Evolutionary conservation across 2,888 invertebrate species (phyloP), one percentile per base, ranked within the genome.

Genomic region (Drosophila mayaguana): DNA sequence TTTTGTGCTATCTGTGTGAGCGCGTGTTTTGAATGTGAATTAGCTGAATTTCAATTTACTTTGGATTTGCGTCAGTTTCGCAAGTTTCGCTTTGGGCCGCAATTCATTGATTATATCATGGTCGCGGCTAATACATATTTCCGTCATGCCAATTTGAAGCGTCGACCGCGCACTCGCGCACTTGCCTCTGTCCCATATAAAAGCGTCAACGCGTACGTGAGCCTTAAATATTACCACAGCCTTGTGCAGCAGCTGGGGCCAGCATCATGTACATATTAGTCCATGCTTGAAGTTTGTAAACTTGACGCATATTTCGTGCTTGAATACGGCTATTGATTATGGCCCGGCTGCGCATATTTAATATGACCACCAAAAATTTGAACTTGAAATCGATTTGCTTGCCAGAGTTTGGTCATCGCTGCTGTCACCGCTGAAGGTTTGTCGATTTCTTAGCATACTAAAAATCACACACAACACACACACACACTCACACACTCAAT

Each of bases 361-460:
- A 71, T 66, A 63, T 72, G 88, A 55, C 64, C 72, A 78, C 64
- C 68, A 83, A 75, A 74, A 60, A 54, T 75, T 76, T 87, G 86
- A 87, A 87, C 86, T 87, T 87, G 89, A 90, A 90, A 78, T 89
- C 76, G 79, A 81, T 89, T 86, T 78, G 70, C 61, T 73, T 68
- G 68, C 53, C 68, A 63, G 71, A 20, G 53, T 72, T 84, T 72
- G 75, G 75, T 56, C 70, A 65, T 72, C 69, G 67, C 28, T 61
- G 68, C 54, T 56, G 67, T 57, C 72, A 48, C 50, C 64, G 67
- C 48, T 69, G 75, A 85, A 90, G 82, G 88, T 90, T 88, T 88
- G 74, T 88, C 75, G 83, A 78, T 84, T 76, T 83, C 83, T 84
- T 83, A 66, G 67, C 67, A 42, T 43, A 56, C 65, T 28, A 38